Evolutionary conservation across 2,888 invertebrate genomes (phyloP).

Genomic region (Galerucella calmariensis): DNA sequence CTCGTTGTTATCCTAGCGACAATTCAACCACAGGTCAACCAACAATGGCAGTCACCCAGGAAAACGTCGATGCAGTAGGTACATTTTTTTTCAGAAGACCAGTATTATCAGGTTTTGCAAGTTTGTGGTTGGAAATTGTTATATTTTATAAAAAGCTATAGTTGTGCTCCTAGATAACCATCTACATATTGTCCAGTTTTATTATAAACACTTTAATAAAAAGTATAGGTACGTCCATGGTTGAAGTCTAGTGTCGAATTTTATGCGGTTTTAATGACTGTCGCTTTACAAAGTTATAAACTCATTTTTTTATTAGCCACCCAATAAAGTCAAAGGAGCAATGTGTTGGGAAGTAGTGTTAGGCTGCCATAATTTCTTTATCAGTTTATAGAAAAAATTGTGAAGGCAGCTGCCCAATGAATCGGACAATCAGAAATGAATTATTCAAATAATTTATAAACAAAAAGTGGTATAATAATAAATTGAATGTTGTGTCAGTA

Average conservation of each 20-base stretch:
- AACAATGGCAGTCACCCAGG: no score
- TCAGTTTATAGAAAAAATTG: not conserved
- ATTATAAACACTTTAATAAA: not conserved
- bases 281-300: not conserved
- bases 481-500: no score
- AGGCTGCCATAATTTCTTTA: not conserved
- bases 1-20: no score
- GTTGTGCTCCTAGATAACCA: no score
- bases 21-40: no score
- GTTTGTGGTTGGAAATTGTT: no score
- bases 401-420: not conserved
- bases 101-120: no score
- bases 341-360: not conserved
- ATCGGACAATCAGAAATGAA: not conserved
- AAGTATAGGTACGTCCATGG: not conserved
- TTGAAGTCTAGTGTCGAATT: not conserved
- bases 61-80: no score
- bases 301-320: not conserved
- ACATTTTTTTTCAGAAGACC: no score
- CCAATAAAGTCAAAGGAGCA: not conserved
- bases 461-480: not conserved
- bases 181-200: not conserved
- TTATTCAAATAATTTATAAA: not conserved
- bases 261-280: constrained; percentile 8
- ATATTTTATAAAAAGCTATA: no score